Evolutionary conservation across 2,113 vertebrate species (phyloP), one percentile per base, ranked within the genome.

Genomic region (Xiphophorus maculatus): DNA sequence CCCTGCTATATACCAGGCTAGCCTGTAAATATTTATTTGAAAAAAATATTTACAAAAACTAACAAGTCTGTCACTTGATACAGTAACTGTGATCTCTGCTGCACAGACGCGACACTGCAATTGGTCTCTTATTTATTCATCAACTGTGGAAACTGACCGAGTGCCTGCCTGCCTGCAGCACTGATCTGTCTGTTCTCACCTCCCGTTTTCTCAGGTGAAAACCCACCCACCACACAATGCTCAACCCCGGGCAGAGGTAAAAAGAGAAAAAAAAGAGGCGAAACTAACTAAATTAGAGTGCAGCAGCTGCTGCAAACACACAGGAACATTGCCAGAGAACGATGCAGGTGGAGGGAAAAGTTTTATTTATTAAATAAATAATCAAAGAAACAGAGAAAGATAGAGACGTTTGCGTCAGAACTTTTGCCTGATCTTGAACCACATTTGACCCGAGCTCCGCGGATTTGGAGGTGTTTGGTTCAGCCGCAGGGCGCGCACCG

Each of bases 71-170:
- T 84, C 83, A 88, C 63, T 68, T 83, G 86, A 91, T 82, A 71
- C 84, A 75, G 73, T 66, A 51, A 70, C 83, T 85, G 87, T 80
- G 81, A 87, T 85, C 86, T 89, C 73, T 76, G 79, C 82, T 33
- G 63, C 51, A 29, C 89, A 91, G 91, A 91, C 89, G 81, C 80
- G 71, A 85, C 88, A 72, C 78, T 69, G 81, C 86, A 82, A 87
- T 87, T 87, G 85, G 88, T 88, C 90, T 72, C 51, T 91, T 81
- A 93, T 88, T 93, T 92, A 94, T 94, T 94, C 86, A 93, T 93
- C 85, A 89, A 61, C 78, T 77, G 86, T 88, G 92, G 84, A 92
- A 92, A 91, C 79, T 78, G 84, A 27, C 32, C 66, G 71, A 78
- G 75, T 19, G 44, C 44, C 17, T 48, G 40, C 40, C 48, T 17